A percentile compares a stretch with the other conserved stretches of the same genome.
phyloP scores from a whole-genome alignment of 2,113 vertebrate species.

The Toxostoma redivivum region DNA sequence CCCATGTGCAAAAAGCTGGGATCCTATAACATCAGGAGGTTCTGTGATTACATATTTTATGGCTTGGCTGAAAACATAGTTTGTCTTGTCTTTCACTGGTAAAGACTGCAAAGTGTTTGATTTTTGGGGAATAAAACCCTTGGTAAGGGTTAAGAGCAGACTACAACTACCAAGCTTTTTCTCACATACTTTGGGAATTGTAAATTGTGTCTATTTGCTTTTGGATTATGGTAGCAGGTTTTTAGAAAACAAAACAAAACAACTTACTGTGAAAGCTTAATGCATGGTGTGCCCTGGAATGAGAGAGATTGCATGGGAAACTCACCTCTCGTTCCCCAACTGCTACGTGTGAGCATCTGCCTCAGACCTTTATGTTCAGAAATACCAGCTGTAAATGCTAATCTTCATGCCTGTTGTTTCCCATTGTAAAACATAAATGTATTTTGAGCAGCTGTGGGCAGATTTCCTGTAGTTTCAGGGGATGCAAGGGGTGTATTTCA shows the following conservation, averaged over 20 bases:
- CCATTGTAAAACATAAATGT: not conserved
- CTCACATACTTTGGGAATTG: not conserved
- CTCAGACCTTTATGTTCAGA: not conserved
- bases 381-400: not conserved
- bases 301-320: constrained; percentile 2
- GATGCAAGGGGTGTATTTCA: not conserved
- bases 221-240: not conserved
- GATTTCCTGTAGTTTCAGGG: not conserved
- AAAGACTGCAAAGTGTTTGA: not conserved
- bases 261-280: not conserved
- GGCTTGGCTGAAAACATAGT: not conserved
- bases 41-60: not conserved
- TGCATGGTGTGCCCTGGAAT: not conserved
- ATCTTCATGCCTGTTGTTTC: not conserved
- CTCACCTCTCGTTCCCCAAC: not conserved
- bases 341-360: not conserved
- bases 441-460: not conserved
- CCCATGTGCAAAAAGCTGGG: not conserved
- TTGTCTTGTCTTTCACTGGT: not conserved
- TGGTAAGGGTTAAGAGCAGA: not conserved
- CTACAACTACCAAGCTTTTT: not conserved
- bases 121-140: not conserved
- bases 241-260: not conserved
- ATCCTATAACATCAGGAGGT: not conserved
- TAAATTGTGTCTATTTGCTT: not conserved